Evolutionary conservation across 2,888 invertebrate species (phyloP).

Genomic region (Bimastos eiseni): DNA sequence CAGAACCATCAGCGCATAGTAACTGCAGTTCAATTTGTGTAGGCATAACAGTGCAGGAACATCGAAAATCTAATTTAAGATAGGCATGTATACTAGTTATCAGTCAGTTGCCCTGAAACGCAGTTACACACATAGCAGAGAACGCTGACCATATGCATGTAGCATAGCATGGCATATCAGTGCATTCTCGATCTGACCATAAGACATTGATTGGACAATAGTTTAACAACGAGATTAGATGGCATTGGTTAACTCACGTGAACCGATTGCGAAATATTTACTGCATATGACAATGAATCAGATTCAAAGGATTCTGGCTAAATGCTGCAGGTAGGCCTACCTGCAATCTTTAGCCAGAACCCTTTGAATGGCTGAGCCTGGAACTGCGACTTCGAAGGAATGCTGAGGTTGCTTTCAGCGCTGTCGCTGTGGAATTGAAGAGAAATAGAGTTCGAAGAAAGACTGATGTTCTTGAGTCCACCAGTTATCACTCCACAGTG

Average conservation of each 20-base stretch:
- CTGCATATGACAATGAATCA: no score
- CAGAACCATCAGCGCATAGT: not conserved
- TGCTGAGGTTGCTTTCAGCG: not conserved
- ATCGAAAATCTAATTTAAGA: no score
- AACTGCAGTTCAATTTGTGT: not conserved
- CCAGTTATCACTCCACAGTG: conserved; percentile 45
- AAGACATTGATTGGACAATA: no score
- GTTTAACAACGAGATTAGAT: no score
- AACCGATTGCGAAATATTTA: no score
- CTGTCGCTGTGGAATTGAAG: conserved; percentile 44
- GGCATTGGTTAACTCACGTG: not conserved
- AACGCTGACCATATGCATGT: no score
- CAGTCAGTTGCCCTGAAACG: no score
- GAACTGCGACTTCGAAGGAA: not conserved
- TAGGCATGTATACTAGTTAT: no score
- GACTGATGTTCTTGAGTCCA: conserved; percentile 41
- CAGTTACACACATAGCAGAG: no score
- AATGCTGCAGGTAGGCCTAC: not conserved
- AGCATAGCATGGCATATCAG: not conserved
- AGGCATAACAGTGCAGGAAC: not conserved
- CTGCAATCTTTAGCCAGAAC: not conserved
- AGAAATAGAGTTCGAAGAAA: conserved; percentile 33
- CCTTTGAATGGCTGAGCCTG: not conserved
- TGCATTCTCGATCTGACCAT: no score
- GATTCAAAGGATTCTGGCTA: not conserved